Evolutionary conservation across 2,888 invertebrate species (phyloP).

Genomic region (Taphrorychus bicolor): DNA sequence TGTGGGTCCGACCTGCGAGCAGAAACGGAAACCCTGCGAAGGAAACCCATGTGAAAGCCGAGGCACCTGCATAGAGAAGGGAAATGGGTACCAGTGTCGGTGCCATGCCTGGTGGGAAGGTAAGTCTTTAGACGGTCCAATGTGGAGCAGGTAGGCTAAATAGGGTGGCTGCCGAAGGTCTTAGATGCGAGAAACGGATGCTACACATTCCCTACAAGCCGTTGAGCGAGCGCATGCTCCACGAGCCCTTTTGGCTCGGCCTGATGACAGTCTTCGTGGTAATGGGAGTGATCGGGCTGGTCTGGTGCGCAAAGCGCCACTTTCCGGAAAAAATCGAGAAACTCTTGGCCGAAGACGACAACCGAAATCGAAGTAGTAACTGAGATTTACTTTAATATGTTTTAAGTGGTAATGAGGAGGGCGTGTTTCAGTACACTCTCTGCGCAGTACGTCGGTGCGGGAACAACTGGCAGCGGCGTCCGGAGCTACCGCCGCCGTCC

Average conservation of each 20-base stretch:
- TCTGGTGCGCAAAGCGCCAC: constrained; percentile 86
- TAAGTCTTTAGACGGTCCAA: constrained; percentile 13
- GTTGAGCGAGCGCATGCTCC: constrained; percentile 80
- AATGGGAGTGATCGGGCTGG: constrained; percentile 77
- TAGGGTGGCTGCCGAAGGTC: constrained; percentile 30
- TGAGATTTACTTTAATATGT: background rate
- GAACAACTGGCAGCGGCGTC: constrained; percentile 65
- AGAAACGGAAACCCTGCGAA: constrained; percentile 73
- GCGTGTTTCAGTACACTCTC: constrained; percentile 48
- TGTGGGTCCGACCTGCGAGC: constrained; percentile 72
- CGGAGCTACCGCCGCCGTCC: constrained; percentile 58
- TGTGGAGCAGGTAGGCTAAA: background rate
- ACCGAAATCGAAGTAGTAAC: constrained; percentile 61
- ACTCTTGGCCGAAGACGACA: constrained; percentile 79
- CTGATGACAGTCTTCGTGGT: constrained; percentile 84
- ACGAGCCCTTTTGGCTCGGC: constrained; percentile 90
- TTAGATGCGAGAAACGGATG: constrained; percentile 73
- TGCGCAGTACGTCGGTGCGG: constrained; percentile 67
- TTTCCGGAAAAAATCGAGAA: constrained; percentile 88
- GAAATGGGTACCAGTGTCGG: constrained; percentile 71
- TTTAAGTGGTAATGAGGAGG: background rate
- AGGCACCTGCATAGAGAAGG: constrained; percentile 75
- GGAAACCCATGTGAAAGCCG: constrained; percentile 77
- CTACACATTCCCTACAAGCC: constrained; percentile 75
- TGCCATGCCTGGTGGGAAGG: constrained; percentile 74